Evolutionary conservation across 2,888 invertebrate species (phyloP), one percentile per base, ranked within the genome.

Genomic region (Lamellibrachia satsuma): DNA sequence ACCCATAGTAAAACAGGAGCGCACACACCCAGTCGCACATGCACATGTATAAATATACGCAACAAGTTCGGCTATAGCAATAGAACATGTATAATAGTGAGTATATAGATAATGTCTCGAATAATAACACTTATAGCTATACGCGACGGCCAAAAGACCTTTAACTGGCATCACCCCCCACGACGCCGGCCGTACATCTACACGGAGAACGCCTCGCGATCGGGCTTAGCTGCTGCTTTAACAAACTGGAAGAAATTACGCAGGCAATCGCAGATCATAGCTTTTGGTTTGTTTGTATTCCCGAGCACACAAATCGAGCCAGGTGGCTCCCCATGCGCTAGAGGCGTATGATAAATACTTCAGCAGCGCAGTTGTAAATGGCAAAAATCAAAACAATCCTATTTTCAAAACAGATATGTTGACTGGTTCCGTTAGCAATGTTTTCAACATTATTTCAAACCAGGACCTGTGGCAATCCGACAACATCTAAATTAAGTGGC

Each of bases 1-100:
- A 75, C 75, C 75, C 75, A 75, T 75, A 75, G 75, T 75, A 75
- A 75, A 75, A 75, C 15, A 75, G 75, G 75, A 11, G 22, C 75
- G 75, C 75, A 75, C 75, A 22, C 75, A 4, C 60, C 60, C 60
- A 60, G 60, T 75, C 75, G 22, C 75, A 75, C 75, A 75, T 75
- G 15, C 75, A 75, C 75, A 75, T 75, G 75, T 75, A 75, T 75
- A 75, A 75, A 75, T 75, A 75, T 75, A 75, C 75, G 75, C 75
- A 75, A 75, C 75, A 75, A 75, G n/a, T 75, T 75, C 75, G 75
- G 75, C 75, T 75, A 75, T 75, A 75, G 75, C 75, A 75, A 75
- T 75, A 75, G 75, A 75, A 75, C 75, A 75, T 75, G 75, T 75
- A 75, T 75, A 75, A 75, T 75, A 75, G 75, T 75, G 75, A 75